Evolutionary conservation across 2,888 invertebrate species (phyloP), one percentile per base, ranked within the genome.

Genomic region (Gortyna flavago): DNA sequence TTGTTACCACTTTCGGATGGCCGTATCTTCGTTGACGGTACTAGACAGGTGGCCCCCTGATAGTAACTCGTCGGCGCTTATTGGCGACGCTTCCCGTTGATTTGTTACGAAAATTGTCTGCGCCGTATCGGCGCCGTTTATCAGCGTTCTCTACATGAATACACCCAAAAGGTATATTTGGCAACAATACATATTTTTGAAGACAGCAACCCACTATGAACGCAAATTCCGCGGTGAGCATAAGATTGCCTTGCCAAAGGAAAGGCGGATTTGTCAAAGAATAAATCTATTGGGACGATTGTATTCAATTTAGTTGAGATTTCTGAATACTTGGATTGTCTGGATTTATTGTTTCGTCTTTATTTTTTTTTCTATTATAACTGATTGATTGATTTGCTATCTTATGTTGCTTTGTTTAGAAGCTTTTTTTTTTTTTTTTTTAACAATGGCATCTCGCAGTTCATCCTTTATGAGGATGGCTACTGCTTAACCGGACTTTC

Each of bases 261-360:
- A 77, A 77, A 66, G n/a, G 21, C 48, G 41, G 44, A 72, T 78
- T 79, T 80, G 66, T 75, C 68, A 79, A 62, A 85, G 64, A 85
- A 74, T 81, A 84, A 84, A 41, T 77, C 48, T n/a, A 54, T 38
- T 41, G 38, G 2, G 7, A 29, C 32, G 38, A 35, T 62, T 54
- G 29, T 57, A 80, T 79, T 61, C 5, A 32, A 68, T 41, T 29
- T 21, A 57, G 62, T 48, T 25, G 44, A 48, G 54, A 41, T n/a
- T 59, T 68, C 13, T 64, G 21, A 16, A n/a, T 16, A 35, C 35
- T 35, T 4, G 41, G 61, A 83, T 79, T 38, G 25, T 9, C n/a
- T 38, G 41, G 21, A 68, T 57, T 68, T 57, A 78, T 48, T 81
- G 62, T 73, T 81, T 21, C 1, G 0, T 13, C 5, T 48, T 18